A percentile compares a stretch with the other conserved stretches of the same genome.
These are phyloP conservation scores for Porites rus DNA, from an alignment of 92 coral and sea anemone genomes.

Conservation along the genomic window DNA sequence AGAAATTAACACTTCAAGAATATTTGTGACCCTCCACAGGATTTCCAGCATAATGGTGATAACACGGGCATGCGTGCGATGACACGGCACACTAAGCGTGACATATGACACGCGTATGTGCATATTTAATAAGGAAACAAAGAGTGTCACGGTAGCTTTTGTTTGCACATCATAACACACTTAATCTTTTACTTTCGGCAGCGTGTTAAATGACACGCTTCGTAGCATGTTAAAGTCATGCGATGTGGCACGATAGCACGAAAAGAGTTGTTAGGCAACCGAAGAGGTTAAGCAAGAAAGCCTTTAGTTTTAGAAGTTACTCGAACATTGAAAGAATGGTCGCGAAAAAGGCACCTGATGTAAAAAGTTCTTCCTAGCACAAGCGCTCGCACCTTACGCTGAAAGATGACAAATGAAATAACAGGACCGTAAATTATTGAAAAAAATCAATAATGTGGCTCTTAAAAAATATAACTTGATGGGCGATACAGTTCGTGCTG, in stretches of 20 bases:
- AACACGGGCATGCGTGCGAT: too few species aligned
- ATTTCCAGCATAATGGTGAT: too few species aligned
- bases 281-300: conserved; percentile 9
- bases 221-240: too few species aligned
- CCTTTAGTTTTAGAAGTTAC: neutral
- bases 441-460: neutral
- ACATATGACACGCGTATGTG: too few species aligned
- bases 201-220: too few species aligned
- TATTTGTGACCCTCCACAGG: too few species aligned
- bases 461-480: too few species aligned
- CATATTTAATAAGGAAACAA: neutral
- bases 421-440: conserved; percentile 18
- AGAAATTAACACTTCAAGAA: too few species aligned
- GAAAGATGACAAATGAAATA: conserved; percentile 13
- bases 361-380: conserved; percentile 14
- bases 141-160: neutral
- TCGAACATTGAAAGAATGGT: neutral
- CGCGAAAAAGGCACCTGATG: neutral
- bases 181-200: neutral
- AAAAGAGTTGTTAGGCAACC: too few species aligned
- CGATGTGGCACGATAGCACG: too few species aligned
- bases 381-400: neutral
- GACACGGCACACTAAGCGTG: too few species aligned
- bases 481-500: too few species aligned
- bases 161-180: neutral